These are phyloP conservation scores for Hymenopus coronatus DNA, from an alignment of 2,888 invertebrate species.

Conservation along the genomic window DNA sequence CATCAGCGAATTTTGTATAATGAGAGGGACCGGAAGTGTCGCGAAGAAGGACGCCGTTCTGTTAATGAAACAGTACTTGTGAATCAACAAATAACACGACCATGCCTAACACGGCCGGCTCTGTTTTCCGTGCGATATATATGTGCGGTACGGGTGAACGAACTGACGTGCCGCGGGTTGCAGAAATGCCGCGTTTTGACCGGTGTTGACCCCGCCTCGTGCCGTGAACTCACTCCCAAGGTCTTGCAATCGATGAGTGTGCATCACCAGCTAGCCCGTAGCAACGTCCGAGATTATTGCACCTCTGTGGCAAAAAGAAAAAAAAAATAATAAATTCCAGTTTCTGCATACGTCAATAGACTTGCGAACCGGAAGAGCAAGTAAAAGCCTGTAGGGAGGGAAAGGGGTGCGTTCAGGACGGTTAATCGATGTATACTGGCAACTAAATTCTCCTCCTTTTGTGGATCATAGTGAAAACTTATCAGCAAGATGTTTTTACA, in stretches of 20 bases:
- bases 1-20: no score
- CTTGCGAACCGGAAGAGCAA: no score
- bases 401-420: no score
- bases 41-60: background rate
- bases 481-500: no score
- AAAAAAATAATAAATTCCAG: background rate
- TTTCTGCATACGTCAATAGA: background rate
- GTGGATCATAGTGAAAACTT: no score
- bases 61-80: background rate
- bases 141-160: background rate
- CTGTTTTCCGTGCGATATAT: background rate
- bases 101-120: background rate
- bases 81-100: background rate
- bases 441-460: no score
- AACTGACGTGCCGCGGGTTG: background rate
- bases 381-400: no score
- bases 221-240: background rate
- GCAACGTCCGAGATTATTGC: background rate
- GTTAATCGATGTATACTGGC: no score
- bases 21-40: no score
- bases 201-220: background rate
- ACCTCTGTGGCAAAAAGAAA: background rate
- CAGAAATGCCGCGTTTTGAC: background rate
- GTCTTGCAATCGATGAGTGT: background rate
- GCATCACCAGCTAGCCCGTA: background rate